These are phyloP conservation scores for Cosmopolites sordidus DNA, from an alignment of 2,888 invertebrate genomes.

Conservation along the genomic window DNA sequence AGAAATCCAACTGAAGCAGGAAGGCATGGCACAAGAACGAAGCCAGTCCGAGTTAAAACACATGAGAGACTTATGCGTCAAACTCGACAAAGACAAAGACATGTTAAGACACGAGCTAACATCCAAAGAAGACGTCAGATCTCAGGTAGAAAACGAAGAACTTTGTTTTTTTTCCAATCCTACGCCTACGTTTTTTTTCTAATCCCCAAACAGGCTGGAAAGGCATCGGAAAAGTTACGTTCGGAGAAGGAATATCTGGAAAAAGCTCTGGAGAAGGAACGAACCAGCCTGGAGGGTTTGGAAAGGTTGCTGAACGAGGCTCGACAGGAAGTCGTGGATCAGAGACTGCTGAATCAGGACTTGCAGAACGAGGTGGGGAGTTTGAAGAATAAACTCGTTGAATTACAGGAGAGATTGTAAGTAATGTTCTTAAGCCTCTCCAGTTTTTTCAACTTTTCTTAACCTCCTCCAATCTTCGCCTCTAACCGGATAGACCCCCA, in stretches of 20 bases:
- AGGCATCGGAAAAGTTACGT: slow-evolving; percentile 50
- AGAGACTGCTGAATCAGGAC: slow-evolving; percentile 61
- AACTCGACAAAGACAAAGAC: slow-evolving; percentile 65
- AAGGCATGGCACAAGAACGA: slow-evolving; percentile 55
- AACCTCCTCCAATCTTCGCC: no score
- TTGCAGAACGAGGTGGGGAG: slow-evolving; percentile 59
- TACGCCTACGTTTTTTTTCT: no score
- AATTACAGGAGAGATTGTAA: slow-evolving; percentile 54
- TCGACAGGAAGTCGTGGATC: slow-evolving; percentile 59
- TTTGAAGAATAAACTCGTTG: slow-evolving; percentile 54
- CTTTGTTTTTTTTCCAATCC: no score
- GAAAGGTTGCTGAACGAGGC: slow-evolving; percentile 56
- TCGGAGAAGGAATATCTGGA: slow-evolving; percentile 48
- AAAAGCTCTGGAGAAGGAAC: slow-evolving; percentile 48
- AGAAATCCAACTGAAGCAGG: slow-evolving; percentile 61
- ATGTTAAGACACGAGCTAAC: slow-evolving; percentile 53
- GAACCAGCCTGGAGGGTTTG: slow-evolving; percentile 52
- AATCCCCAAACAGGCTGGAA: slow-evolving; percentile 52
- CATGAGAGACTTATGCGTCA: slow-evolving; percentile 57
- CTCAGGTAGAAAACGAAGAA: no score
- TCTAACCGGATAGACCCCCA: no score
- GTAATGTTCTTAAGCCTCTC: no score
- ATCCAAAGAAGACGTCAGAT: slow-evolving; percentile 49
- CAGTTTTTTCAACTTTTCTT: no score
- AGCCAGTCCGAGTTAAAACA: slow-evolving; percentile 60